Base-by-base conservation (phyloP, 2,797 vertebrate genomes). In the Triplophysa bombifrons region DNA sequence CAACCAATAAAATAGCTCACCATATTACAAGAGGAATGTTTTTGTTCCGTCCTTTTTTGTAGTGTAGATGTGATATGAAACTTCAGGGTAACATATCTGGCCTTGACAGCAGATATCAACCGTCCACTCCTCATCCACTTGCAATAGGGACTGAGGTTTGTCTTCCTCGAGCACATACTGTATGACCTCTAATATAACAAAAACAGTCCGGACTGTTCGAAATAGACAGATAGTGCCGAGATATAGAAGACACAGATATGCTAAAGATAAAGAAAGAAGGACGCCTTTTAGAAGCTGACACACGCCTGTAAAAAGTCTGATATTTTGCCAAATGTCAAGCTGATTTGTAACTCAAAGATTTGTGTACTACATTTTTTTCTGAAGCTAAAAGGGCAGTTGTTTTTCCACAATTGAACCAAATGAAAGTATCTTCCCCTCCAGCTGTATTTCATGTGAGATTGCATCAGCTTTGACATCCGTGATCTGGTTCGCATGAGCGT, bases 161-260 rank as follows among this genome's bases (percentile, higher is more conserved):
- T 34, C 46, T 25, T 72, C 48, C 11, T 11, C 17, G 41, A 25
- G 30, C 14, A 50, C 27, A 70, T 46, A 20, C 14, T 38, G 34
- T 38, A 38, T 38, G 17, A 5, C 68, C 67, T 71, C n/a, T 71
- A 67, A 71, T 63, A 63, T 61, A 61, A 68, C 63, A 19, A 66
- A 66, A 67, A 34, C n/a, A 14, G 48, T 63, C 4, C 34, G 41
- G 71, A 61, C 25, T 38, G 46, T 56, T 27, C 64, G 53, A 27
- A 53, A 63, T 3, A 0, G 22, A 58, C 22, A 1, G 34, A 68
- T 50, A 63, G 60, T 25, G 25, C 25, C 19, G 60, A 34, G 27
- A 30, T 51, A 48, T 13, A 51, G 27, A 51, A 19, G 60, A 30
- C 51, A 48, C n/a, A 65, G 48, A 53, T 53, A 53, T 12, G 14